Conservation (phyloP, 2,113 vertebrate species). For the Leucopsar rothschildi region DNA sequence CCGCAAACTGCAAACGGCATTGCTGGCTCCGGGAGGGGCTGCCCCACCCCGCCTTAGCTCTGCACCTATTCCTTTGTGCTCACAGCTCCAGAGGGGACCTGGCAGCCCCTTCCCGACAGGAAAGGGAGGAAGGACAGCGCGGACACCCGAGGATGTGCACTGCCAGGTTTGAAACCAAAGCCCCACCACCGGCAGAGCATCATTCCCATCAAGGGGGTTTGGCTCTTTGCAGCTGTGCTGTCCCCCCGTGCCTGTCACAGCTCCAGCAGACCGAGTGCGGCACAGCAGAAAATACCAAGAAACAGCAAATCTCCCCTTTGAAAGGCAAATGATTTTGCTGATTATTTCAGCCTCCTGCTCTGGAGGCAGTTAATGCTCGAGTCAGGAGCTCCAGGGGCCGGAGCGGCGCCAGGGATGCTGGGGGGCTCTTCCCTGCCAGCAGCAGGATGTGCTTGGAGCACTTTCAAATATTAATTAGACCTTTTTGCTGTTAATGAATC, state of each 20-base stretch:
- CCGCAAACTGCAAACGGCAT: not conserved
- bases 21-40: not conserved
- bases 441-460: not conserved
- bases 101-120: rapidly evolving
- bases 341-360: not conserved
- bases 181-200: rapidly evolving
- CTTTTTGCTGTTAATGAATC: not conserved
- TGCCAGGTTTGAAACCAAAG: not conserved
- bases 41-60: rapidly evolving
- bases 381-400: not conserved
- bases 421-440: not conserved
- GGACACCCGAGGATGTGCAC: rapidly evolving
- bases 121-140: not conserved
- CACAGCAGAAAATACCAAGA: not conserved
- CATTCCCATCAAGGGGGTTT: not conserved
- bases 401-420: not conserved
- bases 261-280: not conserved
- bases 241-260: not conserved
- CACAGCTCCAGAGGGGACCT: not conserved
- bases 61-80: not conserved
- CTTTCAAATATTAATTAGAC: conserved; percentile 6
- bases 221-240: not conserved
- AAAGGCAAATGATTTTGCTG: not conserved
- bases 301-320: not conserved
- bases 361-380: not conserved